phyloP scores from a whole-genome alignment of 2,797 vertebrate species.

The Heteromormyrus szaboi region DNA sequence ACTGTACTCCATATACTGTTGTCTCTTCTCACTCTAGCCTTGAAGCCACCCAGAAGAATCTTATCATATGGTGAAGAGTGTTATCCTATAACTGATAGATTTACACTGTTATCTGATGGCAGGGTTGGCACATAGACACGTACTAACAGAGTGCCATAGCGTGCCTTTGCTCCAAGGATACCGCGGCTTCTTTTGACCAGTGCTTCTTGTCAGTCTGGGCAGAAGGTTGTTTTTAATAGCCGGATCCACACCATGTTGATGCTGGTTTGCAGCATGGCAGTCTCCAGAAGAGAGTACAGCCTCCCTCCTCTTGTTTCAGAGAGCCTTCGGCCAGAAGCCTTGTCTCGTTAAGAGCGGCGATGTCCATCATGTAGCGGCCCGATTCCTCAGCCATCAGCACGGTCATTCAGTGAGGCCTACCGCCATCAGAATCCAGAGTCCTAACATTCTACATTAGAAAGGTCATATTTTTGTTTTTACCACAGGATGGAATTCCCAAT shows the following conservation, averaged over 20 bases:
- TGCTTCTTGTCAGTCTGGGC: not conserved
- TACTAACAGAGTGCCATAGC: not conserved
- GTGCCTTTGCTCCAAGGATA: not conserved
- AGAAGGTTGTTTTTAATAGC: not conserved
- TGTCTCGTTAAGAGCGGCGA: not conserved
- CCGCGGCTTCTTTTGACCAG: not conserved
- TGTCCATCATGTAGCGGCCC: not conserved
- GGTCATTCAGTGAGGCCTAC: not conserved
- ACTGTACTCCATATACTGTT: not conserved
- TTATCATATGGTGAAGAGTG: not conserved
- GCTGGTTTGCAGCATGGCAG: not conserved
- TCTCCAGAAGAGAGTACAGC: not conserved
- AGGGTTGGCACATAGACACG: not conserved
- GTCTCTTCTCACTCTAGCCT: not conserved
- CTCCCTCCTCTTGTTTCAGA: not conserved
- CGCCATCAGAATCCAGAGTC: not conserved
- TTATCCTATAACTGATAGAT: not conserved
- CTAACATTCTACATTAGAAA: not conserved
- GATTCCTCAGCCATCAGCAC: not conserved
- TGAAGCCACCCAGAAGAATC: not conserved
- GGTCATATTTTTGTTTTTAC: not conserved
- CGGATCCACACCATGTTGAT: not conserved
- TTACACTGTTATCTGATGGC: not conserved
- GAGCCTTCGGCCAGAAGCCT: not conserved
- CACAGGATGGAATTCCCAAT: not conserved